Conservation (phyloP, 2,888 invertebrate genomes). For the Macaria liturata region DNA sequence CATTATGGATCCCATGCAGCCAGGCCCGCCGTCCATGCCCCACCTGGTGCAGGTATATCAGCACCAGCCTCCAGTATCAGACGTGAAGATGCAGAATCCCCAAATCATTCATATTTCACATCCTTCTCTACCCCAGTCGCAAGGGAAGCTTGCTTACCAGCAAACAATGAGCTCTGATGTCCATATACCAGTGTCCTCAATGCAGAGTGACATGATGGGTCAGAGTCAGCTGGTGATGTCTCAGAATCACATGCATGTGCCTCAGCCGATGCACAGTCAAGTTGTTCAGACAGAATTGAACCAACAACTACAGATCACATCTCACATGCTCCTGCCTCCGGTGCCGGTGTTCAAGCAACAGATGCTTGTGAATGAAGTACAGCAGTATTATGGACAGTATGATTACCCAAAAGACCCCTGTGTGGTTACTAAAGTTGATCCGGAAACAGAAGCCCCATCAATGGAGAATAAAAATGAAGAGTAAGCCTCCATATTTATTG, state of each 20-base stretch:
- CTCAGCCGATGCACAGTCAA: conserved; percentile 47
- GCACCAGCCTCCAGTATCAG: conserved; percentile 54
- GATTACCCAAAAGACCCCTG: conserved; percentile 62
- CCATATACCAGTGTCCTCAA: conserved; percentile 57
- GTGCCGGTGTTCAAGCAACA: conserved; percentile 62
- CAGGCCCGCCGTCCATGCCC: conserved; percentile 48
- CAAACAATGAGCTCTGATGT: conserved; percentile 62
- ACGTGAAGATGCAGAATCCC: conserved; percentile 50
- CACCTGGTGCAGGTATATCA: conserved; percentile 71
- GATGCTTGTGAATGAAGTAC: conserved; percentile 59
- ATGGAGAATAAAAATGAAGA: conserved; percentile 48
- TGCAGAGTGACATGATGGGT: conserved; percentile 57
- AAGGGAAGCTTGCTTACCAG: conserved; percentile 65
- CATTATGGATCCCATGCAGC: conserved; percentile 68
- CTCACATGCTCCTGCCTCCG: conserved; percentile 65
- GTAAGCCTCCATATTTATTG: conserved; percentile 44
- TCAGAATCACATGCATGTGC: conserved; percentile 57
- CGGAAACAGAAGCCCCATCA: conserved; percentile 46
- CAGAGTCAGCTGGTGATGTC: conserved; percentile 70
- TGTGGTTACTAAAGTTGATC: conserved; percentile 57
- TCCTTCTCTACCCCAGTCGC: conserved; percentile 54
- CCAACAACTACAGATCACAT: conserved; percentile 63
- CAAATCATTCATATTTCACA: conserved; percentile 63
- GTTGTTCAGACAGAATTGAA: conserved; percentile 59
- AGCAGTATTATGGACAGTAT: conserved; percentile 63